Evolutionary conservation across 2,797 vertebrate genomes (phyloP), one percentile per base, ranked within the genome.

Genomic region (Chelmon rostratus): DNA sequence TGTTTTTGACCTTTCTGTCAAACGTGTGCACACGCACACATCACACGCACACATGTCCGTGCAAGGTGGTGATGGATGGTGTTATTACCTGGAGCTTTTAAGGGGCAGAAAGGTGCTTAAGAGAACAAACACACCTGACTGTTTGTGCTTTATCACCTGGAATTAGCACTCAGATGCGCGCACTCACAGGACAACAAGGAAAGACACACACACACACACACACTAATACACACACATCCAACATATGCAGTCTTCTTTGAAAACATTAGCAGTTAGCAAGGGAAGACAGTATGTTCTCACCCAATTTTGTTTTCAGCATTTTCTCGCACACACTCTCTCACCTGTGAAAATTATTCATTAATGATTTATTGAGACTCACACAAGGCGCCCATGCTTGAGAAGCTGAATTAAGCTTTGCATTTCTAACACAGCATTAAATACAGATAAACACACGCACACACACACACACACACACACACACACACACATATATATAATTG

Each of bases 61-160:
- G 49, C 35, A 23, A 40, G 78, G 73, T 4, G 40, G 84, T 93
- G 93, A 94, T 94, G 86, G 90, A 94, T 94, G 91, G 86, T 80
- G 86, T 94, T 93, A 94, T 93, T 94, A 93, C 92, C 85, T 68
- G 86, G 86, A 89, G 89, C 91, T 93, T 93, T 94, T 91, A 90
- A 91, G 90, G 90, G 84, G 87, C 88, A 90, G 85, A 83, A 83
- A 91, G 89, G 92, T 93, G 90, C 84, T 93, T 90, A 93, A 91
- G 89, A 88, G 92, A 92, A 93, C 92, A 92, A 93, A 94, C 91
- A 93, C 82, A 88, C 64, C 82, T 84, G 88, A 88, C 84, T 89
- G 85, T 92, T 93, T 89, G 88, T 89, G 89, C 88, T 93, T 92
- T 82, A 91, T 93, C 91, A 90, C 89, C 82, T 78, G 47, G 91